Conservation (phyloP, 1,140 invertebrate species). For the Neuroterus valhalla region DNA sequence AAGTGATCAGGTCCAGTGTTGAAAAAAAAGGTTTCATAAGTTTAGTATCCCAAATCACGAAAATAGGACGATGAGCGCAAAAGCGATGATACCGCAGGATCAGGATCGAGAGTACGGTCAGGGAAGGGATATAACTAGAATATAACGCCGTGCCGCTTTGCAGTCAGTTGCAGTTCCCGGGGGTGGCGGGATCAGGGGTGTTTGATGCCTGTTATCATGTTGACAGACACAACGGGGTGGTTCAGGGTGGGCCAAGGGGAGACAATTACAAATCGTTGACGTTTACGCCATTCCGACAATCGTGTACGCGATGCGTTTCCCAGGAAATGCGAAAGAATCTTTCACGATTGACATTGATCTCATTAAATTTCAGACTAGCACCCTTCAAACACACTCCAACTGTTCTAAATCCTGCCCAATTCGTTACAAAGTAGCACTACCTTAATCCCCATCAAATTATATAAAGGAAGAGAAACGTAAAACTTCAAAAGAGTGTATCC, state of each 20-base stretch:
- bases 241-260: constrained; percentile 60
- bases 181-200: constrained; percentile 60
- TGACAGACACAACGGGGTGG: constrained; percentile 71
- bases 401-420: not conserved
- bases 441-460: not conserved
- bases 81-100: constrained; percentile 45
- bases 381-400: not conserved
- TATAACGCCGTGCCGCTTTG: constrained; percentile 65
- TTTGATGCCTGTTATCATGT: constrained; percentile 74
- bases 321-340: not conserved
- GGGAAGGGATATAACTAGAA: constrained; percentile 62
- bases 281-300: constrained; percentile 68
- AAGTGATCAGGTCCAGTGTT: too few species aligned
- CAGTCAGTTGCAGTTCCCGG: constrained; percentile 70
- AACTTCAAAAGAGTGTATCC: not conserved
- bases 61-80: constrained; percentile 55
- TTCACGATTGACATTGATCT: constrained; percentile 16
- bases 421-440: too few species aligned
- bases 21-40: too few species aligned
- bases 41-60: constrained; percentile 44
- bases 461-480: not conserved
- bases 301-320: constrained; percentile 65
- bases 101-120: constrained; percentile 39
- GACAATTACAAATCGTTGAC: constrained; percentile 75
- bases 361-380: not conserved